Evolutionary conservation across 2,113 vertebrate species (phyloP), one percentile per base, ranked within the genome.

Genomic region (Pteropus alecto): DNA sequence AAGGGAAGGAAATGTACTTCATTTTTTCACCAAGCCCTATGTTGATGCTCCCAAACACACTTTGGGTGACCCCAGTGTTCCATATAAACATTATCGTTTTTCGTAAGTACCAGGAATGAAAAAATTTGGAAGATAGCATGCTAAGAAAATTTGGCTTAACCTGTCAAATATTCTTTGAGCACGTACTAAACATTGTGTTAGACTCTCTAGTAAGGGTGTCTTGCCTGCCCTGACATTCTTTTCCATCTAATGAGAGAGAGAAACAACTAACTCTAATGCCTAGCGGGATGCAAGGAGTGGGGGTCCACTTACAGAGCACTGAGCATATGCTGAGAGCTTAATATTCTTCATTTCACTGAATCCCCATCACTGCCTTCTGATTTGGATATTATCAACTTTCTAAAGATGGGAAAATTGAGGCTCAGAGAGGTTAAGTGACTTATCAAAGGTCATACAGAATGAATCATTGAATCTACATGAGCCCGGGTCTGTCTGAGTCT

Each of bases 201-300:
- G 3, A 21, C 38, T 18, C 24, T 56, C 22, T 10, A 35, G 35
- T 24, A 26, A 30, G 0, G 18, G 2, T 18, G 1, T 35, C 3
- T 35, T 4, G 21, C 10, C 22, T 61, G 26, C 22, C 63, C 30
- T 65, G 33, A 22, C 14, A 26, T 70, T 41, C 21, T 14, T 48
- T 68, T 18, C 4, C 24, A 14, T 33, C 51, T 30, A n/a, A 48
- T 12, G 33, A 58, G 41, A 81, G 35, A 68, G 43, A 51, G 4
- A 54, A 60, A 30, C 0, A 18, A 9, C 16, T 35, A 60, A 35
- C 19, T 41, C 30, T 26, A 13, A 26, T 3, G 5, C 18, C 24
- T 14, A 33, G 10, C 3, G 22, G 15, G 51, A 38, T 13, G 7
- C 6, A 21, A 30, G 9, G 21, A 41, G 28, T 5, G 0, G 5